These are phyloP conservation scores for Deroplatys truncata DNA, from an alignment of 2,888 invertebrate genomes.

Conservation along the genomic window DNA sequence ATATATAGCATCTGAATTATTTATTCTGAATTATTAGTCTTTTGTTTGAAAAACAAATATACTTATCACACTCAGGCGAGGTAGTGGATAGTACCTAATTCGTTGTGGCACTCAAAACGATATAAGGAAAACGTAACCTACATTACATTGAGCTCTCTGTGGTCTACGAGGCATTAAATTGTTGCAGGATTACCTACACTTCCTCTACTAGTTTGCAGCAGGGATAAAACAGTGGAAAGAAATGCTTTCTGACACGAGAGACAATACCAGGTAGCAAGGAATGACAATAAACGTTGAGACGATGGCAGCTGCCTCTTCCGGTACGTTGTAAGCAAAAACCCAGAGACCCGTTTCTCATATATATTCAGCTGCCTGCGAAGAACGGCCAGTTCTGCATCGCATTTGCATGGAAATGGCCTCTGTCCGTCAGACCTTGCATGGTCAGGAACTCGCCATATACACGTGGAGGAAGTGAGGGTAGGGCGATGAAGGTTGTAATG, in stretches of 20 bases:
- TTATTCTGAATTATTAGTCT: too few species aligned
- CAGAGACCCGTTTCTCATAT: background rate
- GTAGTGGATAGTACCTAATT: too few species aligned
- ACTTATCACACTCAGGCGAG: too few species aligned
- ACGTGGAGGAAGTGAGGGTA: background rate
- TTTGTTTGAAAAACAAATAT: too few species aligned
- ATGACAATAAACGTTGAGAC: background rate
- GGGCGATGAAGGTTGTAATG: background rate
- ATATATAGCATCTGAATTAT: too few species aligned
- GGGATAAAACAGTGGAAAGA: background rate
- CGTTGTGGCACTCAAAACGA: too few species aligned
- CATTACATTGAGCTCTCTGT: too few species aligned
- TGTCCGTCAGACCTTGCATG: background rate
- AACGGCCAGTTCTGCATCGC: background rate
- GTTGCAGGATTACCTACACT: too few species aligned
- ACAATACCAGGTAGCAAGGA: background rate
- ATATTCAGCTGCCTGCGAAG: background rate
- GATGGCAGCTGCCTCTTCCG: background rate
- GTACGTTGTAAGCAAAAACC: background rate
- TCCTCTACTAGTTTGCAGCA: too few species aligned
- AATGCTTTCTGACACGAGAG: background rate
- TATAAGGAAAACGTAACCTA: too few species aligned
- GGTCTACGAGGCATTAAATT: too few species aligned
- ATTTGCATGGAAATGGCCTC: constrained; percentile 8
- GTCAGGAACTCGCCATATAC: background rate